phyloP scores from a whole-genome alignment of 2,888 invertebrate species.

The Cheiracanthium punctorium region DNA sequence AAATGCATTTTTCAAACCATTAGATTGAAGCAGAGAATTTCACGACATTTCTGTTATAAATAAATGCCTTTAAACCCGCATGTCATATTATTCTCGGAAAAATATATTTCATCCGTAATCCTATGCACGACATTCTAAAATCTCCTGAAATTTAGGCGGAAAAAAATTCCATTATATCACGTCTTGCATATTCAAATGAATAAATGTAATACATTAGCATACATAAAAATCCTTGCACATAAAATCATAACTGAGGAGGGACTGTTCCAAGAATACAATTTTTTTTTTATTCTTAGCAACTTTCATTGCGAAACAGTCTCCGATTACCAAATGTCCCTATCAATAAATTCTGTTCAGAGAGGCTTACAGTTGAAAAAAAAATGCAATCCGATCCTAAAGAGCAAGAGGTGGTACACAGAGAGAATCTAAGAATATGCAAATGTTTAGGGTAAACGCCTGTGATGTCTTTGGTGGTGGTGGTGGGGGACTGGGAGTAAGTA shows the following conservation, averaged over 20 bases:
- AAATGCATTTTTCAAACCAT: no score
- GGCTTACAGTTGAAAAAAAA: not conserved
- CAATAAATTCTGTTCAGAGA: not conserved
- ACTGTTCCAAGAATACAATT: not conserved
- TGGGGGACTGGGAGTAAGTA: no score
- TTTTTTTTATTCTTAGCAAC: not conserved
- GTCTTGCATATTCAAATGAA: not conserved
- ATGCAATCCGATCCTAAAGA: slow-evolving; percentile 8
- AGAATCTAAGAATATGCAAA: slow-evolving; percentile 26
- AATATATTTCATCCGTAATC: no score
- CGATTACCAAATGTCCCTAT: not conserved
- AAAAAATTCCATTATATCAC: not conserved
- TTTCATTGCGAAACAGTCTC: not conserved
- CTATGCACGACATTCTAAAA: no score
- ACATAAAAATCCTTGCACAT: not conserved
- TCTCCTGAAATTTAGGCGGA: no score
- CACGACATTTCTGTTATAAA: no score
- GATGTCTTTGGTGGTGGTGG: not conserved
- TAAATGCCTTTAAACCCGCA: no score
- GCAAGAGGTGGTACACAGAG: not conserved
- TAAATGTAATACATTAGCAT: slow-evolving; percentile 3
- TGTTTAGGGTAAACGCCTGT: not conserved
- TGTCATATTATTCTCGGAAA: no score
- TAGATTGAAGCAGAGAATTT: no score
- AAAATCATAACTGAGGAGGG: not conserved